Percentiles rank a stretch among this genome's conserved stretches.
Conservation (phyloP, 2,797 vertebrate genomes). For the Lithobates pipiens region DNA sequence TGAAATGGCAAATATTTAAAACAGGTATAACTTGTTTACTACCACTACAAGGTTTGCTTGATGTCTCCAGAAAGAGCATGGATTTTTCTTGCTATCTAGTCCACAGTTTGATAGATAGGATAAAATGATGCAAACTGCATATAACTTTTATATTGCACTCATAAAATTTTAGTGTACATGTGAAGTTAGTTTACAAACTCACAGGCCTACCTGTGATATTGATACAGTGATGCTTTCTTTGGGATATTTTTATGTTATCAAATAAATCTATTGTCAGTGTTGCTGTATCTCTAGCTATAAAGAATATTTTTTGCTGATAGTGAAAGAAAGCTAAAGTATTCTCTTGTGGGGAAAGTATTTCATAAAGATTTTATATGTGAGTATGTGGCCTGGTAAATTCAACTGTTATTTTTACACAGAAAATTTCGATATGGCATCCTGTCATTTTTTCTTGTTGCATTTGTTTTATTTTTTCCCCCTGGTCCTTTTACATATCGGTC, state of each 20-base stretch:
- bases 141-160: no score
- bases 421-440: not conserved
- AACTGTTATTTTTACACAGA: not conserved
- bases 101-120: no score
- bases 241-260: not conserved
- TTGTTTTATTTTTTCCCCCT: conserved; percentile 10
- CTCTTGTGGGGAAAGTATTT: conserved; percentile 14
- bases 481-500: not conserved
- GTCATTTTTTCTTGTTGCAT: not conserved
- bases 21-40: no score
- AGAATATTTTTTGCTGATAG: conserved; percentile 12
- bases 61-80: no score
- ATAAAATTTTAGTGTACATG: no score
- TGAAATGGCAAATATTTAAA: no score
- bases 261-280: not conserved
- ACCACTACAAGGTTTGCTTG: no score
- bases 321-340: not conserved
- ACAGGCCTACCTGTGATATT: not conserved
- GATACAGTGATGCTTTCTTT: not conserved
- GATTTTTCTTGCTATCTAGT: no score
- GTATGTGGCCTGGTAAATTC: not conserved
- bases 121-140: no score
- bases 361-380: conserved; percentile 2
- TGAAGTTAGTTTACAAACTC: no score
- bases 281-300: conserved; percentile 1